Base-by-base conservation (phyloP, 2,113 vertebrate genomes). In the Onychorhynchus coronatus region DNA sequence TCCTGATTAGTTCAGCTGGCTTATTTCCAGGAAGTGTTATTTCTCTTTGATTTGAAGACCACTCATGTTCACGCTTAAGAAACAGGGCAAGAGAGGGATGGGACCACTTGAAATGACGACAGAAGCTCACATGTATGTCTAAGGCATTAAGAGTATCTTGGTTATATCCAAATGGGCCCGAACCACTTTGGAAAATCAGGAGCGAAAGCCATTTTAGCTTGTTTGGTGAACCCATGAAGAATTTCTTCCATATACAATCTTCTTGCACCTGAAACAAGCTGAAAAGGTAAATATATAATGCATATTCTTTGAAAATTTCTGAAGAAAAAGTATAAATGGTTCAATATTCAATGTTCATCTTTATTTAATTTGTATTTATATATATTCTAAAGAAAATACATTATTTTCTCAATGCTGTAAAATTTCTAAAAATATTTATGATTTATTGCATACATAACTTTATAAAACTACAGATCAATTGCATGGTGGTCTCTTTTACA, bases 101-200 rank as follows among this genome's bases (percentile, higher is more conserved):
- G 11, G 13, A 35, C 13, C 2, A 2, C 11, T 52, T 30, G 10
- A 81, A 66, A 74, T 42, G 4, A 42, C 17, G 5, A 62, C 39
- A 16, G 49, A 77, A 66, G 6, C 7, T 74, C 6, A 15, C 6
- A 11, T 8, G 3, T 55, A 27, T 59, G 3, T 46, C 41, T 56
- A 18, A 35, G 15, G 41, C 25, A 50, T 50, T 41, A 59, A 2
- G 12, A 62, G 2, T 30, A 12, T 76, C 7, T 46, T 3, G 1
- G 25, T 25, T 52, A 37, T 1, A 17, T 11, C 2, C 11, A 84
- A 11, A 12, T 24, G 5, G 5, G 10, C 1, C 5, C 17, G 68
- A 73, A 37, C 1, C 1, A 28, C 11, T 68, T 33, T 23, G 10
- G 22, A 81, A 85, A 81, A 63, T 68, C 11, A 24, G 6, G 2